Conservation (phyloP, 2,113 vertebrate species). For the Chaetodon trifascialis region DNA sequence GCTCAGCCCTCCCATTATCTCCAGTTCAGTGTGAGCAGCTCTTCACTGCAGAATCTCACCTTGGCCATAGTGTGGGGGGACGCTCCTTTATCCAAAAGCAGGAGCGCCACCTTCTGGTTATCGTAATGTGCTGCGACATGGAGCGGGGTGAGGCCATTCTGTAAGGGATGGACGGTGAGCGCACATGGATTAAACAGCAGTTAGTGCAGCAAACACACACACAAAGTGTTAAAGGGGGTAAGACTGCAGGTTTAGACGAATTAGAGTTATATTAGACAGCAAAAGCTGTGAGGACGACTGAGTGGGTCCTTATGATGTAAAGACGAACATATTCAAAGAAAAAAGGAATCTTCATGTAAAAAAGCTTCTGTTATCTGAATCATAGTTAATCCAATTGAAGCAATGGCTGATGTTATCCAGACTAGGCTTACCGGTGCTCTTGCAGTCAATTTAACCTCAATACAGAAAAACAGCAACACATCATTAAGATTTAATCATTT, state of each 20-base stretch:
- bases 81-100: slow-evolving; percentile 96
- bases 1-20: neutral
- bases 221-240: slow-evolving; percentile 17
- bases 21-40: neutral
- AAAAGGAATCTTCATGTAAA: neutral
- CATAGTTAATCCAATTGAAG: slow-evolving; percentile 58
- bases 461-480: slow-evolving; percentile 43
- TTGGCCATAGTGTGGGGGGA: slow-evolving; percentile 94
- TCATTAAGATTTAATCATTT: slow-evolving; percentile 5
- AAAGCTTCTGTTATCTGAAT: slow-evolving; percentile 38
- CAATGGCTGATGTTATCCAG: slow-evolving; percentile 27
- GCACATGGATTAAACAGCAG: slow-evolving; percentile 51
- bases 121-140: slow-evolving; percentile 98
- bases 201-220: slow-evolving; percentile 53
- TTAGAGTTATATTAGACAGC: slow-evolving; percentile 41
- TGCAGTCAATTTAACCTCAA: slow-evolving; percentile 67
- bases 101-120: slow-evolving; percentile 98
- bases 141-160: slow-evolving; percentile 98
- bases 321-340: slow-evolving; percentile 31
- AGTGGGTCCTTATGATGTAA: slow-evolving; percentile 30
- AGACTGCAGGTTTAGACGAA: slow-evolving; percentile 8
- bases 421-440: slow-evolving; percentile 67
- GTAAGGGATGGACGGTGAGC: slow-evolving; percentile 82
- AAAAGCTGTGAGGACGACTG: slow-evolving; percentile 29
- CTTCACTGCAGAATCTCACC: slow-evolving; percentile 85